Evolutionary conservation across 2,888 invertebrate genomes (phyloP).

Genomic region (Nephrotoma guestfalica): DNA sequence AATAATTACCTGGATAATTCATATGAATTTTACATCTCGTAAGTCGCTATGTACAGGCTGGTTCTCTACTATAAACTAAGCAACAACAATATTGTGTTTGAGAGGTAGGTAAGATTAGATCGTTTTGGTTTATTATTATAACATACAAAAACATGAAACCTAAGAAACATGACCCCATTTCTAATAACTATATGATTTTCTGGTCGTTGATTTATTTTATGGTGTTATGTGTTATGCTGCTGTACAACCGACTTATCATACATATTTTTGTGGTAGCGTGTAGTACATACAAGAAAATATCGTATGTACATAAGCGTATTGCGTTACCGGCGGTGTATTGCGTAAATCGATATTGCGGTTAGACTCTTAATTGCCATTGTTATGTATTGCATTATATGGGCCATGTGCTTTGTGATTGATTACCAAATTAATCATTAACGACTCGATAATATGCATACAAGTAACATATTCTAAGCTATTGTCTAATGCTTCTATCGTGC

Average conservation of each 20-base stretch:
- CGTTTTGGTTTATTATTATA: neutral
- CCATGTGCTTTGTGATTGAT: neutral
- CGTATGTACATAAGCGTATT: neutral
- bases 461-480: neutral
- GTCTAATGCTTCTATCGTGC: neutral
- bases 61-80: neutral
- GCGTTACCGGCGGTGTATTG: neutral
- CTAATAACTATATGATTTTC: neutral
- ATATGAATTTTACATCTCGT: neutral
- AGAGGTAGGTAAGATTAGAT: neutral
- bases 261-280: neutral
- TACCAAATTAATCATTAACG: neutral
- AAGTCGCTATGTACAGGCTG: neutral
- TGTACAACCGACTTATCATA: neutral
- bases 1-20: neutral
- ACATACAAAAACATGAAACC: neutral
- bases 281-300: no score
- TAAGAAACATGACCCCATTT: neutral
- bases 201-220: neutral
- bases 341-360: neutral
- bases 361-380: neutral
- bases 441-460: neutral
- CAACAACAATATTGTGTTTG: neutral
- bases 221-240: neutral
- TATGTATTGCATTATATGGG: neutral